A percentile compares a stretch with the other conserved stretches of the same genome.
phyloP scores from a whole-genome alignment of 2,888 invertebrate species.

The Serrognathus titanus region DNA sequence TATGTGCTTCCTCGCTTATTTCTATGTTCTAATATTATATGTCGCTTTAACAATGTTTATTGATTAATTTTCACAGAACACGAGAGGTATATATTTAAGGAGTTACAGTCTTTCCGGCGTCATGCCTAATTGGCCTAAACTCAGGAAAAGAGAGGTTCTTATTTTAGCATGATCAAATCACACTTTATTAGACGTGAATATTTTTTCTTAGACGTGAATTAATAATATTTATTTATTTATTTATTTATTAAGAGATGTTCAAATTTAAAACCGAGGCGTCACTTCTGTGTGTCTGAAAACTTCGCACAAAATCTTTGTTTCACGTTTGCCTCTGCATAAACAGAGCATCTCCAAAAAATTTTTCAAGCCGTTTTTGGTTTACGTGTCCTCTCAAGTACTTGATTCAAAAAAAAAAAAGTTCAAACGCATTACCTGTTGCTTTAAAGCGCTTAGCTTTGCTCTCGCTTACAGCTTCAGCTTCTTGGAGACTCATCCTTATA shows the following conservation, averaged over 20 bases:
- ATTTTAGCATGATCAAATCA: slow-evolving; percentile 11
- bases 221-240: no score
- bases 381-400: neutral
- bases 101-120: slow-evolving; percentile 27
- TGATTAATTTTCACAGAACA: slow-evolving; percentile 26
- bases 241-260: no score
- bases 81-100: slow-evolving; percentile 7
- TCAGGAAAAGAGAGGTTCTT: slow-evolving; percentile 42
- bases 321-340: no score
- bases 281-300: no score
- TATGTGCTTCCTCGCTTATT: slow-evolving; percentile 17
- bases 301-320: no score
- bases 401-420: neutral
- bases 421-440: neutral
- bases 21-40: slow-evolving; percentile 19
- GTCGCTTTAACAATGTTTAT: slow-evolving; percentile 20
- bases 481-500: slow-evolving; percentile 43
- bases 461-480: slow-evolving; percentile 15
- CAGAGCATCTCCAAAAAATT: no score
- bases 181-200: slow-evolving; percentile 19
- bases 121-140: slow-evolving; percentile 41
- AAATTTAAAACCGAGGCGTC: no score
- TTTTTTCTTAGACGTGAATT: neutral
- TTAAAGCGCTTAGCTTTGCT: slow-evolving; percentile 1
- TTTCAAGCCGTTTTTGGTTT: neutral